Conservation (phyloP, 2,113 vertebrate genomes). For the Drymodes brunneopygia region DNA sequence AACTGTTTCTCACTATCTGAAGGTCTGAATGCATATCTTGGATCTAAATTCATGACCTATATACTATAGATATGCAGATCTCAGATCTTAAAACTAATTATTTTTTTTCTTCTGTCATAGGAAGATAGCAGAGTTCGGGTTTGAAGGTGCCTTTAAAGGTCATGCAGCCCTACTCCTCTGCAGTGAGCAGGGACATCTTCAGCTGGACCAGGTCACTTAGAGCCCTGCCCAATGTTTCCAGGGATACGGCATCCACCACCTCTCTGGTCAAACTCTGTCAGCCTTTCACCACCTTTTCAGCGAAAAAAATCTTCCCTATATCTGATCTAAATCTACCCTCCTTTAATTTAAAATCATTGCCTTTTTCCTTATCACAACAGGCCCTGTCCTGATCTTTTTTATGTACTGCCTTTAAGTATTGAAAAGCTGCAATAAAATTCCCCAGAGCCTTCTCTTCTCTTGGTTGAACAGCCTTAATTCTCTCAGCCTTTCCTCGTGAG, state of each 20-base stretch:
- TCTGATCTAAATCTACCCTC: background rate
- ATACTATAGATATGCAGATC: background rate
- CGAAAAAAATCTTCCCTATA: background rate
- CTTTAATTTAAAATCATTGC: background rate
- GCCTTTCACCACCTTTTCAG: background rate
- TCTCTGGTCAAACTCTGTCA: background rate
- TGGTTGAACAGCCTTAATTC: background rate
- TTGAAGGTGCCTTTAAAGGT: background rate
- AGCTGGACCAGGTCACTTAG: background rate
- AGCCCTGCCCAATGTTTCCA: background rate
- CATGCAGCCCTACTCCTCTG: background rate
- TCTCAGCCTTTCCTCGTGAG: background rate
- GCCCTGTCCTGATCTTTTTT: too few species aligned
- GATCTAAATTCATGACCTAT: background rate
- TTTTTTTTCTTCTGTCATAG: background rate
- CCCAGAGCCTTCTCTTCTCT: background rate
- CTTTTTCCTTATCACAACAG: background rate
- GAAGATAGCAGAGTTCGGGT: background rate
- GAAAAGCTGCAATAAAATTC: background rate
- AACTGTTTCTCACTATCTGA: background rate
- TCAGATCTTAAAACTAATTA: background rate
- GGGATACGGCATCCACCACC: fast-evolving
- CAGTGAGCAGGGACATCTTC: background rate
- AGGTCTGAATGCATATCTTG: background rate
- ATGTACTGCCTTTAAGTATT: background rate